Evolutionary conservation across 2,888 invertebrate species (phyloP).

Genomic region (Euzophera pinguis): DNA sequence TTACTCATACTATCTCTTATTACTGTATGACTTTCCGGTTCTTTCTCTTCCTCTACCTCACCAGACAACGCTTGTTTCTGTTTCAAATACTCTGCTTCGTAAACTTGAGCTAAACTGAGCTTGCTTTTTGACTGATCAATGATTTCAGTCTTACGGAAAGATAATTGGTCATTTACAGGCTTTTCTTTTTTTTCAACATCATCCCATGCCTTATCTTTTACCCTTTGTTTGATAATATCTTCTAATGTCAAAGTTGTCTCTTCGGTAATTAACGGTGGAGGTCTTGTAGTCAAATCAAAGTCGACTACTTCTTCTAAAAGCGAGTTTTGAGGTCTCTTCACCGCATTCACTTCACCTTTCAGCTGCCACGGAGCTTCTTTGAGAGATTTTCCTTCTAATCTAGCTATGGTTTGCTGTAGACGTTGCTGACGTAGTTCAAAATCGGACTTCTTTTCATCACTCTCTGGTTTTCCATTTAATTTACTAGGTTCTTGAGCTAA

Average conservation of each 20-base stretch:
- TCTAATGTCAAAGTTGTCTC: constrained; percentile 92
- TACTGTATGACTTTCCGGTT: constrained; percentile 88
- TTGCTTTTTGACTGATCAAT: constrained; percentile 97
- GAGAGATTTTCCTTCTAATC: constrained; percentile 86
- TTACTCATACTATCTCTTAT: constrained; percentile 86
- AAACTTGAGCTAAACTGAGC: constrained; percentile 94
- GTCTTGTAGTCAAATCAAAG: constrained; percentile 90
- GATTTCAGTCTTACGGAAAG: constrained; percentile 92
- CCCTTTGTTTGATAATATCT: constrained; percentile 93
- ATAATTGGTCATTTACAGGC: constrained; percentile 88
- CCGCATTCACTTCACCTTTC: constrained; percentile 91
- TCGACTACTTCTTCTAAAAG: constrained; percentile 94
- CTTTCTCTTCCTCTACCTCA: constrained; percentile 79
- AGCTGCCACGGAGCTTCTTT: constrained; percentile 96
- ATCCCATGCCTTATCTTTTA: constrained; percentile 96
- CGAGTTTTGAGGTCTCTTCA: constrained; percentile 93
- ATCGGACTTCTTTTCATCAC: constrained; percentile 77
- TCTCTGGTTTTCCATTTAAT: constrained; percentile 16
- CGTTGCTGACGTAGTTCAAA: constrained; percentile 88
- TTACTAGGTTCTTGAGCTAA: constrained; percentile 11
- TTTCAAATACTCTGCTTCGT: constrained; percentile 91
- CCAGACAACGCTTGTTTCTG: constrained; percentile 81
- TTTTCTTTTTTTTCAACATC: constrained; percentile 94
- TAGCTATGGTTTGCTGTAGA: constrained; percentile 83
- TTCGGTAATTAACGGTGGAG: constrained; percentile 95